Evolutionary conservation across 2,113 vertebrate species (phyloP), one percentile per base, ranked within the genome.

Genomic region (Limanda limanda): DNA sequence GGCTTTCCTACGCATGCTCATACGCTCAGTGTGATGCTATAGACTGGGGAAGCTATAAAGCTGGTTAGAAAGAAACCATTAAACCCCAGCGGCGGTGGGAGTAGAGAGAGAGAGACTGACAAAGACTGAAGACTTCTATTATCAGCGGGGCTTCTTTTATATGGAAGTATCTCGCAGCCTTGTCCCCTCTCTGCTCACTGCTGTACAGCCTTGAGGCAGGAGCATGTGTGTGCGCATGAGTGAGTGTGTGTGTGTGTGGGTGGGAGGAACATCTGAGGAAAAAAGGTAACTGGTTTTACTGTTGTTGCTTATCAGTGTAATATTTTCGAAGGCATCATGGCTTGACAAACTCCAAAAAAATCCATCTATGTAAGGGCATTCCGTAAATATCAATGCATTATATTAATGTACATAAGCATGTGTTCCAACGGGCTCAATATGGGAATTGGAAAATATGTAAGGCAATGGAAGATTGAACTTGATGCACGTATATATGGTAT

Each of bases 51-150:
- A 60, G 31, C 31, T 31, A 7, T 31, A 31, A 31, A 31, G 73
- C 56, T 60, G 59, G 48, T 62, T 82, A 63, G 67, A 84, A 58
- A 75, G 62, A 87, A 81, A 56, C 62, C 86, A 88, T 86, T 90
- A 84, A 83, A 84, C 83, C 66, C 21, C 56, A 81, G 75, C 58
- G 55, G 79, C 14, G 60, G 66, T 60, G 70, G 17, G 25, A 40
- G 48, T 35, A 48, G 54, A 74, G 47, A 65, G 23, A 48, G 54
- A 71, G 67, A 80, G 84, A 87, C 71, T 81, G 88, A 89, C 88
- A 93, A 85, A 89, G 86, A 92, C 78, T 70, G 79, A 92, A 79
- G 76, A 91, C 87, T 91, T 88, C 88, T 82, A 92, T 92, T 93
- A 93, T 90, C 92, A 91, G 84, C 62, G 13, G 82, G 86, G 76